Percentiles rank a stretch among this genome's conserved stretches.
phyloP scores from a whole-genome alignment of 2,113 vertebrate genomes.

The Lepus timidus region DNA sequence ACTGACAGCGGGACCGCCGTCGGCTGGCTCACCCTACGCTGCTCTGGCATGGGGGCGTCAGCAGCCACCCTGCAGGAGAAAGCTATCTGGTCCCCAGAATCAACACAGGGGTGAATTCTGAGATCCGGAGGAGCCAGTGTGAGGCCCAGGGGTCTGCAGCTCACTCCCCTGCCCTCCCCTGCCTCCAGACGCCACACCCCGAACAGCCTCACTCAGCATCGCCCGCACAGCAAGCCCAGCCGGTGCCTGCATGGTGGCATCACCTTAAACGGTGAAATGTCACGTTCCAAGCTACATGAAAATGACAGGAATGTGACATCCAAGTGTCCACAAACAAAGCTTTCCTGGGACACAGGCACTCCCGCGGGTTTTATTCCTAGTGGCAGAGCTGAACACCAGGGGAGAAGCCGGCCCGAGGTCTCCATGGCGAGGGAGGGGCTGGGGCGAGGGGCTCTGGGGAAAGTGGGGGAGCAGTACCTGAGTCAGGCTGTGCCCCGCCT shows the following conservation, averaged over 20 bases:
- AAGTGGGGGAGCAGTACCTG: background rate
- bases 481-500: background rate
- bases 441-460: background rate
- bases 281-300: background rate
- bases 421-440: no score
- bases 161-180: no score
- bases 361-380: background rate
- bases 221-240: fast-evolving
- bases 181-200: fast-evolving
- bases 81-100: background rate
- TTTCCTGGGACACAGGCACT: background rate
- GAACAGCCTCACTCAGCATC: fast-evolving
- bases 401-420: no score
- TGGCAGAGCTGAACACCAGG: background rate
- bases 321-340: background rate
- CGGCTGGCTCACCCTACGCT: background rate
- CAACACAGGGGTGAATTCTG: background rate
- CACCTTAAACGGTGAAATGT: background rate
- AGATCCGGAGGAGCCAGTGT: background rate
- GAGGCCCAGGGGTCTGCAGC: background rate
- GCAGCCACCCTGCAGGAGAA: background rate
- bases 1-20: background rate
- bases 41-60: background rate
- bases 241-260: no score
- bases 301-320: background rate